These are phyloP conservation scores for Babyrousa celebensis DNA, from an alignment of 2,797 vertebrate species.

Conservation along the genomic window DNA sequence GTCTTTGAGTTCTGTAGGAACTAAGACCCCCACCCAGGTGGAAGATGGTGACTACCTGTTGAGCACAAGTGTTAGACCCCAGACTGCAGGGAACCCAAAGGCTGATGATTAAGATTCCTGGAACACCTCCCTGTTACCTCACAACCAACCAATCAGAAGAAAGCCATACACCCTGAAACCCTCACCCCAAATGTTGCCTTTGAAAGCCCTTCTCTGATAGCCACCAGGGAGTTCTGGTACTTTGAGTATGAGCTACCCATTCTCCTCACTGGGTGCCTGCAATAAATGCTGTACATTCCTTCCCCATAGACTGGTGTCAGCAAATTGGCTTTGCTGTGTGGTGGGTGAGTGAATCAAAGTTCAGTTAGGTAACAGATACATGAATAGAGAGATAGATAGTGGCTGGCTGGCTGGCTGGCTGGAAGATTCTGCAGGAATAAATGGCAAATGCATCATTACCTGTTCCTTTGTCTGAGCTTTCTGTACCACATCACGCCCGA, in stretches of 20 bases:
- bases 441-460: constrained; percentile 89
- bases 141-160: too few relatives aligned
- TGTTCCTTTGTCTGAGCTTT: constrained; percentile 99
- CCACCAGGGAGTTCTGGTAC: not conserved
- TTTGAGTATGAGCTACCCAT: not conserved
- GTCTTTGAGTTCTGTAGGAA: too few relatives aligned
- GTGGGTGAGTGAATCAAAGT: not conserved
- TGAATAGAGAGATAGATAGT: accelerated
- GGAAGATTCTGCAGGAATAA: not conserved
- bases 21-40: too few relatives aligned
- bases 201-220: not conserved
- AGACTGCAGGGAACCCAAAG: too few relatives aligned
- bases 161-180: too few relatives aligned
- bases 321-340: not conserved
- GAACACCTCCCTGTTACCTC: too few relatives aligned
- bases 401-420: accelerated
- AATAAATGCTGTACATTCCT: not conserved
- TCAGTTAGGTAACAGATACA: not conserved
- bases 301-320: not conserved
- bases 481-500: constrained; percentile 98
- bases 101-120: too few relatives aligned
- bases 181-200: too few relatives aligned
- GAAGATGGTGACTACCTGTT: too few relatives aligned
- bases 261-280: not conserved
- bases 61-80: too few relatives aligned